These are phyloP conservation scores for Brienomyrus longianalis DNA, from an alignment of 2,113 vertebrate genomes.

Conservation along the genomic window DNA sequence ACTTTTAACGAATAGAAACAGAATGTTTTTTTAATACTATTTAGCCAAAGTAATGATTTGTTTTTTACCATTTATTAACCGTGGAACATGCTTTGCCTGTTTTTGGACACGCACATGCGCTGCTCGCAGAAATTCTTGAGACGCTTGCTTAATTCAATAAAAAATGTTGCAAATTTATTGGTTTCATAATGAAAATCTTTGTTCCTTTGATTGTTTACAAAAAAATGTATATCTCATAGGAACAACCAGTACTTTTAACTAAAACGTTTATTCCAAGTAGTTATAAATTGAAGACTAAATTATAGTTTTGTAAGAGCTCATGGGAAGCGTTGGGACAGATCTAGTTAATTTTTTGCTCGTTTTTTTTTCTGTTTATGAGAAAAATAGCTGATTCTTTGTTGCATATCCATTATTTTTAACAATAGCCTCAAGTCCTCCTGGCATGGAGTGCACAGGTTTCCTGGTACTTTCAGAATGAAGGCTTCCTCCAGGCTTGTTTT, in stretches of 20 bases:
- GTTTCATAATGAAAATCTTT: not conserved
- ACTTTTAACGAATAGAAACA: not conserved
- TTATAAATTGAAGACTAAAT: too few relatives aligned
- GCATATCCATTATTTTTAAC: too few relatives aligned
- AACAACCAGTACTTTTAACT: not conserved
- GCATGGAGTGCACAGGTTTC: not conserved
- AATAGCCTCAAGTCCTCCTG: too few relatives aligned
- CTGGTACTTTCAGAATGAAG: not conserved
- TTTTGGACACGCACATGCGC: not conserved
- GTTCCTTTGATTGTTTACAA: not conserved
- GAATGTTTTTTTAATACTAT: not conserved
- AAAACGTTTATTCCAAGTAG: not conserved
- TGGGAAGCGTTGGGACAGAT: too few relatives aligned
- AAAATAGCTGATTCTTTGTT: too few relatives aligned
- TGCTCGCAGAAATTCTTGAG: not conserved
- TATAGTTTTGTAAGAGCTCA: too few relatives aligned
- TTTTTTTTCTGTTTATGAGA: too few relatives aligned
- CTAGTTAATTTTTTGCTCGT: not conserved
- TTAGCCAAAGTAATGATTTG: not conserved
- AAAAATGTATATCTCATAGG: not conserved
- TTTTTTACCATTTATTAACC: not conserved
- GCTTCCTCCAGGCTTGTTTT: not conserved
- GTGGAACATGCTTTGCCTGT: not conserved
- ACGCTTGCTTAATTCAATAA: not conserved
- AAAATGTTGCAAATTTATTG: not conserved